Evolutionary conservation across 2,888 invertebrate genomes (phyloP), one percentile per base, ranked within the genome.

Genomic region (Drosophila anceps): DNA sequence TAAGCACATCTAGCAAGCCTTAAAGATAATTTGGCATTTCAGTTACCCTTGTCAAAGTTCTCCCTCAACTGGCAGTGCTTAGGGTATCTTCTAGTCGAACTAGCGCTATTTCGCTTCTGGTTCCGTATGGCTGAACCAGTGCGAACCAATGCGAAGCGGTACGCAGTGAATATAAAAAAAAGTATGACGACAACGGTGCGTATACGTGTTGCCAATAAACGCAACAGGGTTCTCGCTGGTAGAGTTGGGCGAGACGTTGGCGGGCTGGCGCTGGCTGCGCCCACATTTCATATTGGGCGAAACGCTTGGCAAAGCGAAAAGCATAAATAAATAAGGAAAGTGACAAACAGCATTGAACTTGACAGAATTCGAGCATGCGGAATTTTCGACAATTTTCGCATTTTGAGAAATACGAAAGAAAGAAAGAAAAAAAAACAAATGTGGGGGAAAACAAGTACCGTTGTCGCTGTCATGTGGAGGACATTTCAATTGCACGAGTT

Each of bases 141-240:
- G 59, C 61, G 73, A 74, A 66, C 83, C 76, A 78, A 68, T 71
- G 69, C 31, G 37, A 82, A 65, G 71, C 64, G 61, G 80, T 78
- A 80, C 60, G 35, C 76, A 51, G 48, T 46, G 63, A 59, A 63
- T 43, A 43, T 33, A 57, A 66, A 74, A 74, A 74, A 58, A 66
- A 43, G 39, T 62, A 64, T 69, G 70, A 76, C 69, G 65, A 51
- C 63, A 69, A 69, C 69, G 60, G 41, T 72, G 69, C 80, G 74
- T 76, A 79, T 69, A 69, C 75, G 71, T 72, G 59, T 59, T 79
- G 75, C 64, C 72, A 68, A 70, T 50, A 76, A 59, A 58, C 65
- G 54, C 64, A 73, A 24, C 64, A 44, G 29, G 53, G 53, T 53
- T 35, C 37, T 18, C 4, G 15, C 1, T 8, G 4, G 15, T 27